Conservation (phyloP, 2,888 invertebrate genomes). For the Chloromyia formosa region DNA sequence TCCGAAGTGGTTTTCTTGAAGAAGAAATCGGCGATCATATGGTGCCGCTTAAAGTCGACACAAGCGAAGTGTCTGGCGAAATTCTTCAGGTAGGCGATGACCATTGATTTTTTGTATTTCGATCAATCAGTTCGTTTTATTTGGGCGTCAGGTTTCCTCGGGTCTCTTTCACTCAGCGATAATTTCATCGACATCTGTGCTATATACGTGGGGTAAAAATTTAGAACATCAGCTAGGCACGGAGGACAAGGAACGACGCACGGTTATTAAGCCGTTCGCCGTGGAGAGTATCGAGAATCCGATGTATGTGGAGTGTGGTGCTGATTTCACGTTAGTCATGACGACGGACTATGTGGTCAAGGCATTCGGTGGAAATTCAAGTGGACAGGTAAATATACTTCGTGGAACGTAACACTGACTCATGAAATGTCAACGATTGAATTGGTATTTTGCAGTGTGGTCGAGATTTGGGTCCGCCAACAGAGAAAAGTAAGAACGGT, state of each 20-base stretch:
- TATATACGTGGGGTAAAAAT: conserved; percentile 89
- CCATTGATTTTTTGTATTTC: conserved; percentile 16
- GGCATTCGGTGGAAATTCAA: conserved; percentile 64
- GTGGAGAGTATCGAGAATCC: conserved; percentile 61
- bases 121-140: neutral
- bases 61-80: conserved; percentile 69
- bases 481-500: conserved; percentile 58
- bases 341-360: conserved; percentile 61
- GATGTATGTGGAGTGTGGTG: conserved; percentile 63
- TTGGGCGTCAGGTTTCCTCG: conserved; percentile 67
- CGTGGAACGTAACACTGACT: no score
- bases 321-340: conserved; percentile 64
- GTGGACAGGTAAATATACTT: conserved; percentile 58
- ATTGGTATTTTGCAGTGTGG: conserved; percentile 56
- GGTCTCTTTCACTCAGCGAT: conserved; percentile 87
- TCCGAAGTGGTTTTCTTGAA: conserved; percentile 45
- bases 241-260: conserved; percentile 61
- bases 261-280: conserved; percentile 59
- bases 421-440: no score
- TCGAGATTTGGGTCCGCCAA: conserved; percentile 59
- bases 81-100: conserved; percentile 70
- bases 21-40: conserved; percentile 65
- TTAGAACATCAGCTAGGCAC: conserved; percentile 87
- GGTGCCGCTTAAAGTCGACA: conserved; percentile 71
- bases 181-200: conserved; percentile 73